Evolutionary conservation across 1,140 invertebrate species (phyloP).

Genomic region (Pogonognathellus flavescens): DNA sequence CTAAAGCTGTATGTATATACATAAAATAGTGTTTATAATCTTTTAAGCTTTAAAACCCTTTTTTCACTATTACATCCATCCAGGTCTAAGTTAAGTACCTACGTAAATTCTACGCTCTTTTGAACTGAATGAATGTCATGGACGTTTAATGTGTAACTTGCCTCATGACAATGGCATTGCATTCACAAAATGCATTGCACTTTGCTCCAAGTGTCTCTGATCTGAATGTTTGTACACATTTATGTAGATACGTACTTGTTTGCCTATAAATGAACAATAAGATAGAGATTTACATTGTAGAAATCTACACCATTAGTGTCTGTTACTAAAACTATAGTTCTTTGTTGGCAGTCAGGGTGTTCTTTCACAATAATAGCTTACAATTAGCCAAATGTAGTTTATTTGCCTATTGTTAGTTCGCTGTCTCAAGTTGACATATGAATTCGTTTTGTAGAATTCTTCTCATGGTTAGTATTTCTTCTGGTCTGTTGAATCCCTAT

Average conservation of each 20-base stretch:
- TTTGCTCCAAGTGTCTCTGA: background rate
- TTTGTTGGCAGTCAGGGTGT: constrained; percentile 32
- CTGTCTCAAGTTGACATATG: background rate
- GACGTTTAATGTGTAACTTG: background rate
- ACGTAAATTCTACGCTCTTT: constrained; percentile 3
- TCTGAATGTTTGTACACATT: background rate
- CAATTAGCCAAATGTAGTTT: background rate
- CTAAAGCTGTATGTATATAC: background rate
- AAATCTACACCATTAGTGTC: too few species aligned
- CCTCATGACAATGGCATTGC: background rate
- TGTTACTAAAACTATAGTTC: background rate
- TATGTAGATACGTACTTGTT: too few species aligned
- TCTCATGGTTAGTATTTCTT: constrained; percentile 7
- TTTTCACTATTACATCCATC: background rate
- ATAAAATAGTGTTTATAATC: background rate
- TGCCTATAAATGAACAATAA: too few species aligned
- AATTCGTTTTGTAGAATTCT: background rate
- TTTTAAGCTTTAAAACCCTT: background rate
- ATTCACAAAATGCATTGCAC: constrained; percentile 19
- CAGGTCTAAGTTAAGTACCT: constrained; percentile 19
- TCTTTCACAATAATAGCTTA: background rate
- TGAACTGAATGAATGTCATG: constrained; percentile 26
- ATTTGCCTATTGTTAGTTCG: background rate
- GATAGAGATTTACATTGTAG: too few species aligned
- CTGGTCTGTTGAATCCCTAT: background rate